Conservation (phyloP, 1,140 invertebrate genomes). For the Luehdorfia chinensis region DNA sequence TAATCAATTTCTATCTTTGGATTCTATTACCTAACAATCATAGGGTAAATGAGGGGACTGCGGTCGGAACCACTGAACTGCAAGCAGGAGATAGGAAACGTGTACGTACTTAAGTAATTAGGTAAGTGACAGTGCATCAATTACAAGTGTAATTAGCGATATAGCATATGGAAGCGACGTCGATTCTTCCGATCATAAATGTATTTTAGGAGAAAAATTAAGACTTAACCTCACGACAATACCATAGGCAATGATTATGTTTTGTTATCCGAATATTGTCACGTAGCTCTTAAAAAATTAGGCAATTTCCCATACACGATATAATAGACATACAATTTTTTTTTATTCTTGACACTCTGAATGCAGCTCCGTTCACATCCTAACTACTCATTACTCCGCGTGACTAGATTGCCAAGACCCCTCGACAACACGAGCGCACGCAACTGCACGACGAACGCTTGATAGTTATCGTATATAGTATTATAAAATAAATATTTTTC, state of each 20-base stretch:
- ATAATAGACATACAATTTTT: slow-evolving; percentile 27
- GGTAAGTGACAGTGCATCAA: not conserved
- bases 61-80: not conserved
- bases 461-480: not conserved
- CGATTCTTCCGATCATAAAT: not conserved
- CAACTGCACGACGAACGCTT: not conserved
- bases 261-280: slow-evolving; percentile 18
- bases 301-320: not conserved
- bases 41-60: slow-evolving; percentile 1
- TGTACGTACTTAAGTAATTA: not conserved
- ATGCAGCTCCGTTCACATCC: slow-evolving; percentile 38
- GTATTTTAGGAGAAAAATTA: not conserved
- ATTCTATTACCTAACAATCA: slow-evolving; percentile 43
- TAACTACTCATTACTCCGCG: slow-evolving; percentile 20
- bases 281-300: slow-evolving; percentile 23
- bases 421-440: not conserved
- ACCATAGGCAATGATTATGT: not conserved
- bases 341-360: slow-evolving; percentile 40
- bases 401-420: slow-evolving; percentile 16
- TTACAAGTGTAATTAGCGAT: not conserved
- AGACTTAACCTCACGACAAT: not conserved
- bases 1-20: slow-evolving; percentile 61
- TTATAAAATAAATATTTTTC: slow-evolving; percentile 7
- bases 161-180: not conserved
- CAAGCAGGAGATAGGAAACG: not conserved